A percentile compares a stretch with the other conserved stretches of the same genome.
Evolutionary conservation across 37 sponge, comb jelly and placozoan species (phyloP).

Genomic region (Aphrocallistes beatrix): DNA sequence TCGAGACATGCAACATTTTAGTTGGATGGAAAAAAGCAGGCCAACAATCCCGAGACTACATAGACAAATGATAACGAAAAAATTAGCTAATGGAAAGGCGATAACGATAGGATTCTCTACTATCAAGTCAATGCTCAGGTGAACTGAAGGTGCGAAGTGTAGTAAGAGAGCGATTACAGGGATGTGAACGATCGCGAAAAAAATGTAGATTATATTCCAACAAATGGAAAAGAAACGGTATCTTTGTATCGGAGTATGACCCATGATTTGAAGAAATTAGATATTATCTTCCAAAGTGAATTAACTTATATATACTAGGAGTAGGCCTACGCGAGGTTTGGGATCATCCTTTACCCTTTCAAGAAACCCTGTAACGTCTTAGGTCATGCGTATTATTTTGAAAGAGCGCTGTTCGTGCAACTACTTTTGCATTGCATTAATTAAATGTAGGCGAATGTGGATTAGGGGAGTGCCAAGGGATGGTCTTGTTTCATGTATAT

Average conservation of each 20-base stretch:
- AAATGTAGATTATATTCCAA: not conserved
- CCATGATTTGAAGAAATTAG: not conserved
- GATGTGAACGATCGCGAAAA: not conserved
- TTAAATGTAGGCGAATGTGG: no score
- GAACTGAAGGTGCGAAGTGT: not conserved
- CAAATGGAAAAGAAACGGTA: not conserved
- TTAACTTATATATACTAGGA: no score
- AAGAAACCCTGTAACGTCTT: no score
- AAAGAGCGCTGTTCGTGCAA: no score
- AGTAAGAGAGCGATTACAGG: not conserved
- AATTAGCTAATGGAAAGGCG: not conserved
- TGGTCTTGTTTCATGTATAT: no score
- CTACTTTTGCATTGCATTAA: no score
- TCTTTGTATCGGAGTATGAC: not conserved
- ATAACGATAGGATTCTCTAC: not conserved
- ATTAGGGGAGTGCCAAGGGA: no score
- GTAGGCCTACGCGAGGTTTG: no score
- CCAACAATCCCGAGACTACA: not conserved
- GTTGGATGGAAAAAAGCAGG: not conserved
- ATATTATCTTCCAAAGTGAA: no score
- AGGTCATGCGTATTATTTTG: no score
- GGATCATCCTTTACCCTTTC: no score
- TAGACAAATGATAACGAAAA: not conserved
- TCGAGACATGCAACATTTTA: not conserved
- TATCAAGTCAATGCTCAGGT: not conserved